A percentile compares a stretch with the other conserved stretches of the same genome.
Conservation (phyloP, 2,888 invertebrate genomes). For the Agrotis ipsilon region DNA sequence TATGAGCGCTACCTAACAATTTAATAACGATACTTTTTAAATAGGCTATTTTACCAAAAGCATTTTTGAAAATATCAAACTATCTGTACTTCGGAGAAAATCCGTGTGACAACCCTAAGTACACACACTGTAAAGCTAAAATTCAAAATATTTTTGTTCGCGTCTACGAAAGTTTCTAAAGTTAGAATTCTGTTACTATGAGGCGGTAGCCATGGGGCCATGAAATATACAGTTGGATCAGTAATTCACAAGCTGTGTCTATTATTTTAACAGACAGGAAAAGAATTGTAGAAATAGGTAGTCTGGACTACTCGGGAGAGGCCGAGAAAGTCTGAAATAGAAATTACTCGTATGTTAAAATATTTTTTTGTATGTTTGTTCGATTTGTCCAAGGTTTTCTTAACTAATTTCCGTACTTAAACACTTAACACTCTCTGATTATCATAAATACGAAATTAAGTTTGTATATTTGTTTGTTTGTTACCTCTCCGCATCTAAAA, state of each 20-base stretch:
- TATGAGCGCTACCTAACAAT: too few species aligned
- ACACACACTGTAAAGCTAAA: constrained; percentile 10
- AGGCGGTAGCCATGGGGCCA: neutral
- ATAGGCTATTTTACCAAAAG: too few species aligned
- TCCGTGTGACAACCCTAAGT: too few species aligned
- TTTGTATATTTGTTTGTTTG: too few species aligned
- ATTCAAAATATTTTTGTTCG: constrained; percentile 46
- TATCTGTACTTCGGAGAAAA: too few species aligned
- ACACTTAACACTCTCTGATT: too few species aligned
- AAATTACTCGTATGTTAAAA: neutral
- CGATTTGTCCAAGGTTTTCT: neutral
- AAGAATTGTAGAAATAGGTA: neutral
- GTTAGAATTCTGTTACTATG: constrained; percentile 37
- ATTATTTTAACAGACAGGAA: constrained; percentile 14
- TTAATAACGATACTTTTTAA: too few species aligned
- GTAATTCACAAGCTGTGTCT: neutral
- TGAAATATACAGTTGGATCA: constrained; percentile 7
- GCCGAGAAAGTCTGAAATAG: neutral
- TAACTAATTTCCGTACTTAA: neutral
- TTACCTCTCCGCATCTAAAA: too few species aligned
- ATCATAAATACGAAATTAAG: too few species aligned
- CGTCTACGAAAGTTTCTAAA: constrained; percentile 29
- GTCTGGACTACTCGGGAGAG: neutral
- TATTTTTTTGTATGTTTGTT: neutral
- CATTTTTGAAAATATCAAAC: too few species aligned